These are phyloP conservation scores for Volucella zonaria DNA, from an alignment of 2,888 invertebrate species.

Conservation along the genomic window DNA sequence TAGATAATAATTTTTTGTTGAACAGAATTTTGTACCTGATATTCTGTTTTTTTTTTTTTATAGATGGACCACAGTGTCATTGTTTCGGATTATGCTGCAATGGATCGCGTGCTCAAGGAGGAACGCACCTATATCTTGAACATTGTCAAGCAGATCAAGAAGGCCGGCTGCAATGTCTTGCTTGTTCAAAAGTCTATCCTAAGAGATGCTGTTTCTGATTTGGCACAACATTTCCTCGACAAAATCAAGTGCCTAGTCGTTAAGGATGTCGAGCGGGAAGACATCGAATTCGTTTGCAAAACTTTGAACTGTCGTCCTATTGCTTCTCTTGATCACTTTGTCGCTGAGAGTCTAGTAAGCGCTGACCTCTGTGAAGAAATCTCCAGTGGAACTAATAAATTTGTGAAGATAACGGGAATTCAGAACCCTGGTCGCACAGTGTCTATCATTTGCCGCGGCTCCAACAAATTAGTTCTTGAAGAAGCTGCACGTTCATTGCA, in stretches of 20 bases:
- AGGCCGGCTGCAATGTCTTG: conserved; percentile 98
- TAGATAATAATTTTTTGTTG: conserved; percentile 62
- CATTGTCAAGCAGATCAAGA: conserved; percentile 99
- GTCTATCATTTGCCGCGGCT: conserved; percentile 93
- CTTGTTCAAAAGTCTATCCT: conserved; percentile 92
- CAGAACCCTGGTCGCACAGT: conserved; percentile 94
- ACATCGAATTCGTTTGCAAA: conserved; percentile 98
- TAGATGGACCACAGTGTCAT: conserved; percentile 97
- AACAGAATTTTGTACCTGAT: not conserved
- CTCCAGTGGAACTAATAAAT: conserved; percentile 92
- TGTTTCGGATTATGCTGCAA: conserved; percentile 99
- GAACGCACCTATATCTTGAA: conserved; percentile 98
- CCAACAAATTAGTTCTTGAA: conserved; percentile 93
- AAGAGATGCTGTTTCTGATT: conserved; percentile 97
- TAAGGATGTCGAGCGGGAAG: conserved; percentile 98
- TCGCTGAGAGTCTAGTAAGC: conserved; percentile 93
- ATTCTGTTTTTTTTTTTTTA: conserved; percentile 67
- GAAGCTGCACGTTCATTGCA: conserved; percentile 96
- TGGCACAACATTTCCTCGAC: conserved; percentile 98
- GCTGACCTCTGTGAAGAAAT: conserved; percentile 98
- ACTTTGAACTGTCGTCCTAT: conserved; percentile 96
- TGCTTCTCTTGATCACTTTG: conserved; percentile 99
- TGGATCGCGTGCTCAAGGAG: conserved; percentile 99
- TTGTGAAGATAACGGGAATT: conserved; percentile 96
- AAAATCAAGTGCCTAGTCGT: conserved; percentile 99